These are phyloP conservation scores for Xyrauchen texanus DNA, from an alignment of 2,113 vertebrate genomes.

Conservation along the genomic window DNA sequence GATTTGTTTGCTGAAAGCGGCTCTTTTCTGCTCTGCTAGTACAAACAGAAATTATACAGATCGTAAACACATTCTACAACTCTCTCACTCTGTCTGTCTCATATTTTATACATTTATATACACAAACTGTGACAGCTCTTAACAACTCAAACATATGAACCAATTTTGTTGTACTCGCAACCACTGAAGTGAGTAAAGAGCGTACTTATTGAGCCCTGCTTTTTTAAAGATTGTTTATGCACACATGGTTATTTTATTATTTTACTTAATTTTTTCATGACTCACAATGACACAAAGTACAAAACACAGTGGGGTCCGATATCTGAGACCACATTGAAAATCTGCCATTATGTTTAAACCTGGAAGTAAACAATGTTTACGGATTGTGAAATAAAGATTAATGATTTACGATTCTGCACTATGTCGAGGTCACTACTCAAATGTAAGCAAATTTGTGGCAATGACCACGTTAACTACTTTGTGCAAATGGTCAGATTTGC, in stretches of 20 bases:
- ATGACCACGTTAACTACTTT: too few relatives aligned
- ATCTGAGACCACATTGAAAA: neutral
- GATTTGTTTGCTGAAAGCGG: constrained; percentile 25
- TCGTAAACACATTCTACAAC: constrained; percentile 16
- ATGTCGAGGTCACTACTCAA: too few relatives aligned
- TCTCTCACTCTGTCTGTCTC: neutral
- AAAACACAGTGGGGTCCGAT: neutral
- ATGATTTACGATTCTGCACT: too few relatives aligned
- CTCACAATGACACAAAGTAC: neutral
- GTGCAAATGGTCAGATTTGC: too few relatives aligned
- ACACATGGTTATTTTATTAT: neutral
- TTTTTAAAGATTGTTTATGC: neutral
- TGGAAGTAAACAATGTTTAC: too few relatives aligned
- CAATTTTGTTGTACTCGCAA: neutral
- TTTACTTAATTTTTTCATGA: constrained; percentile 11
- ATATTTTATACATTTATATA: constrained; percentile 7
- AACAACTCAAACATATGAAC: constrained; percentile 9
- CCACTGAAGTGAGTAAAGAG: neutral
- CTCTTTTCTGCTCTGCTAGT: neutral
- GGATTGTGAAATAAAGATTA: neutral
- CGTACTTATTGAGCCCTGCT: neutral
- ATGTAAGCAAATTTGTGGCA: too few relatives aligned
- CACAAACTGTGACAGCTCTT: neutral
- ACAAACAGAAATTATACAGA: constrained; percentile 24
- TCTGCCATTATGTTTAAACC: neutral